Evolutionary conservation across 2,113 vertebrate species (phyloP).

Genomic region (Cariama cristata): DNA sequence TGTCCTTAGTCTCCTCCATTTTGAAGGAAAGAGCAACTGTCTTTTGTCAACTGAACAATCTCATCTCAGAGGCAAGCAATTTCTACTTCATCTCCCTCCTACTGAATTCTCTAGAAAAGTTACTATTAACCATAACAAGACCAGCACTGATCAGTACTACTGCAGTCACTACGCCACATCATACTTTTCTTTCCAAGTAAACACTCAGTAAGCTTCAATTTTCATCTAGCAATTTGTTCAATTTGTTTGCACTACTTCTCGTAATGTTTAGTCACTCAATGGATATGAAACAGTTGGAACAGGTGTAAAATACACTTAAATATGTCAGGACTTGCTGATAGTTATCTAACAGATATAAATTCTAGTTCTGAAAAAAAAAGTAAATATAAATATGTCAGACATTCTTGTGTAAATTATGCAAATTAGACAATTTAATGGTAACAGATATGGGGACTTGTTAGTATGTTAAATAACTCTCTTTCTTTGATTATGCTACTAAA

Average conservation of each 20-base stretch:
- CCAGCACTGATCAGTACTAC: not conserved
- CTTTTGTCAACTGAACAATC: not conserved
- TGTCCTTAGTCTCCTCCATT: not conserved
- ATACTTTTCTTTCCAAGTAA: not conserved
- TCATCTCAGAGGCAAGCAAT: not conserved
- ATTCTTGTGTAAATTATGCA: not conserved
- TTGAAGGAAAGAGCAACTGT: not conserved
- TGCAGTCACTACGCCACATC: not conserved
- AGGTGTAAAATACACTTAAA: not conserved
- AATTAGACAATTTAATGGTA: not conserved
- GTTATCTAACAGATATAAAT: not conserved
- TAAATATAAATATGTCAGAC: not conserved
- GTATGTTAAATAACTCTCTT: not conserved
- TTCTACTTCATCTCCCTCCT: not conserved
- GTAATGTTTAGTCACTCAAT: not conserved
- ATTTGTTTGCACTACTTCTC: not conserved
- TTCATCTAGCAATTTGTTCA: not conserved
- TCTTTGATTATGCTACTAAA: not conserved
- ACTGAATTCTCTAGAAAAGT: not conserved
- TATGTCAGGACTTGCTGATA: not conserved
- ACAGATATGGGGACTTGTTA: not conserved
- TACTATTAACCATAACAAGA: not conserved
- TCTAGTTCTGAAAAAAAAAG: not conserved
- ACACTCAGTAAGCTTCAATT: not conserved
- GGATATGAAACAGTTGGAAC: not conserved